A percentile compares a stretch with the other conserved stretches of the same genome.
phyloP scores from a whole-genome alignment of 2,888 invertebrate species.

The Spodoptera littoralis region DNA sequence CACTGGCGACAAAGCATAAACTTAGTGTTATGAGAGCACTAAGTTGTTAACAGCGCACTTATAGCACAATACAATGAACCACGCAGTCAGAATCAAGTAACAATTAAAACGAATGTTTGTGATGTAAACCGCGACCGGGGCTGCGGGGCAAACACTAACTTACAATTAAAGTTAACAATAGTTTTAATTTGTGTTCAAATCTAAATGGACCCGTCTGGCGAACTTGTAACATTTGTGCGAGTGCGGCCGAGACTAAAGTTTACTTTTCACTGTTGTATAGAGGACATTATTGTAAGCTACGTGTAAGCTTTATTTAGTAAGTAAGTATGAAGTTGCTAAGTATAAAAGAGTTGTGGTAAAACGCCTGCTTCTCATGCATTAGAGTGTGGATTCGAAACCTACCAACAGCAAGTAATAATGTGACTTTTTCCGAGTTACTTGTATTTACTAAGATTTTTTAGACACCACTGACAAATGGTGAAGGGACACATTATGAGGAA shows the following conservation, averaged over 20 bases:
- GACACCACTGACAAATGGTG: too few species aligned
- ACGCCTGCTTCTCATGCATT: too few species aligned
- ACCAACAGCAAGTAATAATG: too few species aligned
- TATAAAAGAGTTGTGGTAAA: too few species aligned
- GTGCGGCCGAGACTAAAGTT: conserved; percentile 8
- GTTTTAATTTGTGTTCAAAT: conserved; percentile 42
- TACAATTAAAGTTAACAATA: conserved; percentile 42
- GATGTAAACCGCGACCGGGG: conserved; percentile 14
- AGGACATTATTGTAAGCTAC: conserved; percentile 2
- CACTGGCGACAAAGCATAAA: not conserved
- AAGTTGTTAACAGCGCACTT: conserved; percentile 1
- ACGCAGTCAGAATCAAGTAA: conserved; percentile 17
- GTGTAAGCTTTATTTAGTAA: not conserved
- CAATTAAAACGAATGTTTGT: conserved; percentile 39
- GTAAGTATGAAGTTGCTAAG: not conserved
- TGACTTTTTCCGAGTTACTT: too few species aligned
- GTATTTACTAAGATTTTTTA: too few species aligned
- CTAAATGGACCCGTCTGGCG: conserved; percentile 8
- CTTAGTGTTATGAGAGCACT: conserved; percentile 5
- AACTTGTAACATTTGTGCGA: conserved; percentile 27
- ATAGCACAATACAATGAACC: conserved; percentile 7
- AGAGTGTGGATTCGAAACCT: too few species aligned
- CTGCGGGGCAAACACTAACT: conserved; percentile 31
- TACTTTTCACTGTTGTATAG: conserved; percentile 1
- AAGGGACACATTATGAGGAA: too few species aligned